Base-by-base conservation (phyloP, 2,113 vertebrate genomes). In the Psittacula cyanocephala region DNA sequence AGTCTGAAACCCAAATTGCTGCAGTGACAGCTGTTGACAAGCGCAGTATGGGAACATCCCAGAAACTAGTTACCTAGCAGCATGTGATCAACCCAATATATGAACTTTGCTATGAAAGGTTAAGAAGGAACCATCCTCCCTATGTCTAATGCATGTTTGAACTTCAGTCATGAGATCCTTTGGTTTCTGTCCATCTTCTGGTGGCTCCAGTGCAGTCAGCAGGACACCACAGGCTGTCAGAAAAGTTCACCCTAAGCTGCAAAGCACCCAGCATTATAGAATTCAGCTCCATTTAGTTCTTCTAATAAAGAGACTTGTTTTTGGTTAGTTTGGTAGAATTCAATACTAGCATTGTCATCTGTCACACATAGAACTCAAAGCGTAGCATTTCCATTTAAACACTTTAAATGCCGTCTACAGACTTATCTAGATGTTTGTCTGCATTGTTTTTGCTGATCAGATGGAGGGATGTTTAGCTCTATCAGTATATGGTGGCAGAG, bases 321-420 rank as follows among this genome's bases (percentile, higher is more conserved):
- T 80, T 72, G 6, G 74, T 91, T 93, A 52, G 74, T 91, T 92
- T 87, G 50, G 31, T 91, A 67, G 28, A 88, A 84, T 92, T 92
- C 25, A 83, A 77, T 64, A 41, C 33, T 63, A 89, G 50, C 29
- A 52, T 59, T 84, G 31, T 60, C 35, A 17, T 72, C 78, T 60
- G 55, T 13, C 53, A 87, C 57, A 92, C 46, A 57, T 5, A 59
- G 20, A 85, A 55, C 52, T 41, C 63, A 69, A 87, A 79, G 53
- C 4, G 31, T 72, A 70, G 67, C 12, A 69, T 80, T 89, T 77
- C 53, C 29, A 50, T 91, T 92, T 78, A 88, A 94, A 71, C 16
- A 75, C 7, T 91, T 91, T 17, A 71, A 89, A 82, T 89, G 44
- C 8, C 10, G 22, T 1, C 1, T 47, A 70, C 41, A 83, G 14